Base-by-base conservation (phyloP, 2,797 vertebrate species). In the Myotis planiceps region DNA sequence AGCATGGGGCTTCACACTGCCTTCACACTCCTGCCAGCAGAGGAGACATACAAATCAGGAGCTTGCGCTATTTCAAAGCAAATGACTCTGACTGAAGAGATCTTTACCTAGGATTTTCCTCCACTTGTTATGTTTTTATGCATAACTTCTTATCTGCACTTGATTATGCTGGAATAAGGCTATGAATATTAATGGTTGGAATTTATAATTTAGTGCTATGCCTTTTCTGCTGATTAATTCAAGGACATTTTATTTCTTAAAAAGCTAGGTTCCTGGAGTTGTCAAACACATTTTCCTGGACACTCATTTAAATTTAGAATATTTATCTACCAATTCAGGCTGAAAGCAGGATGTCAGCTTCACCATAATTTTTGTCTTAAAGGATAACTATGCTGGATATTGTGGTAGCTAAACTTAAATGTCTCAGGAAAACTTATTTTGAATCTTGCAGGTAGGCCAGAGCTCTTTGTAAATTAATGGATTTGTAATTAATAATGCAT, bases 161-260 rank as follows among this genome's bases (percentile, higher is more conserved):
- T 98, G 98, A 99, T 98, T 98, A 98, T 98, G 97, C 97, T 95
- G 94, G 90, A 98, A 95, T 84, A 98, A 92, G 65, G 55, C 98
- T 97, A 98, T 99, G 98, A 99, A 99, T 99, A 99, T 99, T 99
- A 98, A 99, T 98, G 94, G 88, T 2, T 95, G 82, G 98, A 98
- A 98, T 98, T 98, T 98, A 98, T 98, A 98, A 99, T 98, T 98
- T 98, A 98, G 97, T 97, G 96, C 97, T 97, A 39, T 98, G 97
- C 98, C 97, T 98, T 98, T 98, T 98, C 98, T 98, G 92, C 98
- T 99, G 98, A 98, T 99, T 99, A 99, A 98, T 98, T 99, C 98
- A 99, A 99, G 98, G 98, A 98, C 98, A 98, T 98, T 98, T 98
- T 97, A 97, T 96, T 98, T 98, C 97, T 97, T 98, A 97, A 94